Conservation (phyloP, 2,888 invertebrate genomes). For the Corythucha ciliata region DNA sequence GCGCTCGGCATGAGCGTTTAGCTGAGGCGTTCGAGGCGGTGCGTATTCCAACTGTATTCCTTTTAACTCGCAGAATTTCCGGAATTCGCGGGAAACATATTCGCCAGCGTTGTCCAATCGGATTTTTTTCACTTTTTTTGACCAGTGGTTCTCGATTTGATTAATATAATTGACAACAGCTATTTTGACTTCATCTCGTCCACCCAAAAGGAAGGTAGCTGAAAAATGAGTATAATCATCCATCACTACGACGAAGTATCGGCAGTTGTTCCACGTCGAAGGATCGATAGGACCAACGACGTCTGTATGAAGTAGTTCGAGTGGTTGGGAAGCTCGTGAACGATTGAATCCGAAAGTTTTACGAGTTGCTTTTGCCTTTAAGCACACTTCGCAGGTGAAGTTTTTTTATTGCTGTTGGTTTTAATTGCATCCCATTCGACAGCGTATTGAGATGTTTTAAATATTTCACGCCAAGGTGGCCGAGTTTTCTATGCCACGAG, state of each 20-base stretch:
- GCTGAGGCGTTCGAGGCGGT: slow-evolving; percentile 15
- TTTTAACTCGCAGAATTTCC: slow-evolving; percentile 7
- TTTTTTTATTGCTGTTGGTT: neutral
- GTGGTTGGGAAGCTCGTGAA: neutral
- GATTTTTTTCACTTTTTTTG: slow-evolving; percentile 7
- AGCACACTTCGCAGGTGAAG: slow-evolving; percentile 7
- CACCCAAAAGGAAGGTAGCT: neutral
- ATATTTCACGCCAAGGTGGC: slow-evolving; percentile 7
- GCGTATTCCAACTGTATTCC: slow-evolving; percentile 14
- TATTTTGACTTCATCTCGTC: slow-evolving; percentile 8
- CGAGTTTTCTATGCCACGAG: slow-evolving; percentile 9
- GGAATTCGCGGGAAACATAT: slow-evolving; percentile 7
- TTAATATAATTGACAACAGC: slow-evolving; percentile 6
- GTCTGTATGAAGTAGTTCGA: slow-evolving; percentile 15
- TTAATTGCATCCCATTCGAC: slow-evolving; percentile 10
- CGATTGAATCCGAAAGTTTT: slow-evolving; percentile 2
- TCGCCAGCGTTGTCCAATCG: slow-evolving; percentile 4
- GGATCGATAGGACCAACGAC: neutral
- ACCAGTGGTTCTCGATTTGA: slow-evolving; percentile 14
- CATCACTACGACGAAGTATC: slow-evolving; percentile 1
- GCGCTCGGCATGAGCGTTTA: slow-evolving; percentile 15
- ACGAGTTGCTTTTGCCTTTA: slow-evolving; percentile 10
- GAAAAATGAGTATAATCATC: slow-evolving; percentile 14
- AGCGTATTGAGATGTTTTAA: slow-evolving; percentile 8
- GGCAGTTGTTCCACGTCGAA: slow-evolving; percentile 10